Evolutionary conservation across 2,797 vertebrate genomes (phyloP), one percentile per base, ranked within the genome.

Genomic region (Bufotes viridis): DNA sequence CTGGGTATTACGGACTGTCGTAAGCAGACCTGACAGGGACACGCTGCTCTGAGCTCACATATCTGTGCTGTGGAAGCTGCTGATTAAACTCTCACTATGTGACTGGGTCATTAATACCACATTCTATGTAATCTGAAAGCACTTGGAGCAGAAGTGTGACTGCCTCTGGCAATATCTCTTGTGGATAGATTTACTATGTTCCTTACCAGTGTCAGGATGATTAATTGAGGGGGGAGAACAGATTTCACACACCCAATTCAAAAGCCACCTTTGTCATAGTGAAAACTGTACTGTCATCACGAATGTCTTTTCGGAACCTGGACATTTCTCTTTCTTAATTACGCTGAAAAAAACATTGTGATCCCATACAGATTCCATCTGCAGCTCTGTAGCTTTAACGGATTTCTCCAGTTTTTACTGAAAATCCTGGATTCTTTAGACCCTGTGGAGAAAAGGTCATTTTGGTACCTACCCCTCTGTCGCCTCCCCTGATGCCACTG

Each of bases 171-270:
- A 42, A 87, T 84, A 87, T 82, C 75, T 83, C 75, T 51, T 75
- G 57, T 74, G 75, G 60, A 80, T 87, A 84, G 55, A 89, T 83
- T 86, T 89, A 89, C 84, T 78, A 70, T 78, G 78, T 78, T 82
- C n/a, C 42, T 78, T 75, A 63, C 61, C 72, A 65, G 26, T 72
- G 85, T 83, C 84, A 83, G 17, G 51, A 79, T 86, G 85, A 89
- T 89, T 89, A 87, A 89, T 83, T 87, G 65, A 84, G 51, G 76
- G 34, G 34, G 9, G 57, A 85, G 70, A 78, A 76, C 58, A 82
- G 80, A 89, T 89, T 82, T 89, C 74, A 78, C 63, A 80, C 29
- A 61, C 14, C 51, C 72, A 22, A 83, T 29, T 63, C 79, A 29
- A 67, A 82, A 89, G 42, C 65, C 60, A 82, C 84, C 70, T 86